phyloP scores from a whole-genome alignment of 1,140 invertebrate genomes.

The Protaetia brevitarsis region DNA sequence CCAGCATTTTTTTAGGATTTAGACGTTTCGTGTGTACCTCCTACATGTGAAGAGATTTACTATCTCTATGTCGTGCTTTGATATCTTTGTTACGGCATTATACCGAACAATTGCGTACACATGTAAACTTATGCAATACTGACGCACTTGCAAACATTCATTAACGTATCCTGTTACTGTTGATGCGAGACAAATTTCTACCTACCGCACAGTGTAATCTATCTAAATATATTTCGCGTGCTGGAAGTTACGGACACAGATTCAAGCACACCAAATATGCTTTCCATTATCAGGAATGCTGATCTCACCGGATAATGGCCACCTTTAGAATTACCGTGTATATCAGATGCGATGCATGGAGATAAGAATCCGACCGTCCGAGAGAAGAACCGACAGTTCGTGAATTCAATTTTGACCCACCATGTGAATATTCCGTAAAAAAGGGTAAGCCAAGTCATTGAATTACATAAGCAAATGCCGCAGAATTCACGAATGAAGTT shows the following conservation, averaged over 20 bases:
- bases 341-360: neutral
- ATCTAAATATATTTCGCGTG: neutral
- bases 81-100: no score
- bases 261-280: neutral
- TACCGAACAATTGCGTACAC: neutral
- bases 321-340: neutral
- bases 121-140: no score
- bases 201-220: slow-evolving; percentile 3
- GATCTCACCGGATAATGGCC: neutral
- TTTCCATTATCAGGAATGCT: neutral
- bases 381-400: neutral
- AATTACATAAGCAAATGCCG: neutral
- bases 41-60: no score
- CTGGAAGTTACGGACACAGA: neutral
- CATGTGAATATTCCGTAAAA: neutral
- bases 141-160: no score
- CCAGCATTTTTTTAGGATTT: no score
- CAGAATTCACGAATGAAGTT: neutral
- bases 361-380: neutral
- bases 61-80: no score
- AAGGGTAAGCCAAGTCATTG: neutral
- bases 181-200: neutral
- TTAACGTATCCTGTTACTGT: no score
- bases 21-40: no score
- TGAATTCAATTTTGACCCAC: neutral